Conservation (phyloP, 2,888 invertebrate genomes). For the Charanyca ferruginea region DNA sequence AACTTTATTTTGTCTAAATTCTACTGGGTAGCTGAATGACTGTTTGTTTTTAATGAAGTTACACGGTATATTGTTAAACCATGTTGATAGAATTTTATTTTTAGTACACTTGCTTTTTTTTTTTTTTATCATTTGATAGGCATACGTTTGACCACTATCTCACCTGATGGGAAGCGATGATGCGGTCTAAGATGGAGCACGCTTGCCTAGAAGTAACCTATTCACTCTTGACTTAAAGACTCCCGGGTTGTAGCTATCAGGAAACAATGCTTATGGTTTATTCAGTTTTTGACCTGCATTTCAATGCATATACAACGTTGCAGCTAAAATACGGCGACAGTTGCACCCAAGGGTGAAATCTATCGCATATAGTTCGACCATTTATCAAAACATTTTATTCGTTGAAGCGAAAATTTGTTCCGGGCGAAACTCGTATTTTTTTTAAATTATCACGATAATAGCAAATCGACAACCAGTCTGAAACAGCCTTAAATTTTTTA, state of each 20-base stretch:
- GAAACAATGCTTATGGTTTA: constrained; percentile 47
- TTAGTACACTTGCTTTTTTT: constrained; percentile 7
- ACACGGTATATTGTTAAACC: constrained; percentile 3
- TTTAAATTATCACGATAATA: constrained; percentile 13
- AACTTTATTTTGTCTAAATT: too few relatives aligned
- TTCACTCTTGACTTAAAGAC: too few relatives aligned
- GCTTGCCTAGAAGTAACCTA: too few relatives aligned
- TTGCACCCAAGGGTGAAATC: constrained; percentile 36
- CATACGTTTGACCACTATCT: too few relatives aligned
- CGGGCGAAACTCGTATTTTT: constrained; percentile 4
- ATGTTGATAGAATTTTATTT: constrained; percentile 13
- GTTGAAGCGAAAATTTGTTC: constrained; percentile 19
- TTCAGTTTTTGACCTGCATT: constrained; percentile 47
- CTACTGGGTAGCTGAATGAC: too few relatives aligned
- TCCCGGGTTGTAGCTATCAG: too few relatives aligned
- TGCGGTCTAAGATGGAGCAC: too few relatives aligned
- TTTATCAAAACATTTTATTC: constrained; percentile 49
- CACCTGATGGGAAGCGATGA: too few relatives aligned
- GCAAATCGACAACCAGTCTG: neutral
- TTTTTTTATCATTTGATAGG: too few relatives aligned
- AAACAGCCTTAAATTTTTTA: neutral
- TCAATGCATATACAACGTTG: constrained; percentile 23
- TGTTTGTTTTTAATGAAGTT: too few relatives aligned
- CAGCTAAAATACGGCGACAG: constrained; percentile 46
- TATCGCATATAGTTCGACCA: constrained; percentile 9